phyloP scores from a whole-genome alignment of 2,113 vertebrate genomes.

The Chionis minor region DNA sequence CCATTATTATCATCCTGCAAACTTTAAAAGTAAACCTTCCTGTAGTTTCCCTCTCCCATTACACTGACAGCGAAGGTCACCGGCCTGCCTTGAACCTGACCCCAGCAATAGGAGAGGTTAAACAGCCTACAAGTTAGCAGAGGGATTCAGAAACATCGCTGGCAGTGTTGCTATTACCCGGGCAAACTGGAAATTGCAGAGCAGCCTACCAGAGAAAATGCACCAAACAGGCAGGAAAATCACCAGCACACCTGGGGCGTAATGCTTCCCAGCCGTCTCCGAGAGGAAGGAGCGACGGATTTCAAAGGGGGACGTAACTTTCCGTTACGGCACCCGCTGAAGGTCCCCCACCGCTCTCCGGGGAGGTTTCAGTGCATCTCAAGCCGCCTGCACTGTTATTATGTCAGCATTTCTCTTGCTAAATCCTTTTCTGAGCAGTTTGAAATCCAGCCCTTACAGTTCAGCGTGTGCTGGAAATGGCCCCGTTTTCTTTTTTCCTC shows the following conservation, averaged over 20 bases:
- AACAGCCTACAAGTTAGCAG: background rate
- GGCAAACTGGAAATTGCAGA: constrained; percentile 24
- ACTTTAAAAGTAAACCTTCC: background rate
- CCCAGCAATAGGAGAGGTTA: background rate
- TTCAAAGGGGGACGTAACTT: background rate
- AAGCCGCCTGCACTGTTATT: background rate
- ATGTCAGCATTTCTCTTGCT: constrained; percentile 26
- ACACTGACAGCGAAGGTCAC: background rate
- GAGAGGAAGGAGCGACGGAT: background rate
- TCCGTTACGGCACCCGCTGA: background rate
- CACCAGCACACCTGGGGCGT: background rate
- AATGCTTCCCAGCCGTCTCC: background rate
- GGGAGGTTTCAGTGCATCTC: constrained; percentile 9
- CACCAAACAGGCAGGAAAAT: background rate
- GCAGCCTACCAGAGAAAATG: background rate
- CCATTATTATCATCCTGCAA: background rate
- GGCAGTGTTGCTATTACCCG: background rate
- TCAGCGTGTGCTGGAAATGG: background rate
- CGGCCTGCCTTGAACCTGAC: background rate
- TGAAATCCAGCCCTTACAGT: background rate
- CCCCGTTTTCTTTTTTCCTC: background rate
- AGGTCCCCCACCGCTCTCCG: background rate
- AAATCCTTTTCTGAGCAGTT: background rate
- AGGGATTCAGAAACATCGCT: background rate
- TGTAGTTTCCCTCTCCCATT: background rate